phyloP scores from a whole-genome alignment of 2,113 vertebrate genomes.

The Papio anubis region DNA sequence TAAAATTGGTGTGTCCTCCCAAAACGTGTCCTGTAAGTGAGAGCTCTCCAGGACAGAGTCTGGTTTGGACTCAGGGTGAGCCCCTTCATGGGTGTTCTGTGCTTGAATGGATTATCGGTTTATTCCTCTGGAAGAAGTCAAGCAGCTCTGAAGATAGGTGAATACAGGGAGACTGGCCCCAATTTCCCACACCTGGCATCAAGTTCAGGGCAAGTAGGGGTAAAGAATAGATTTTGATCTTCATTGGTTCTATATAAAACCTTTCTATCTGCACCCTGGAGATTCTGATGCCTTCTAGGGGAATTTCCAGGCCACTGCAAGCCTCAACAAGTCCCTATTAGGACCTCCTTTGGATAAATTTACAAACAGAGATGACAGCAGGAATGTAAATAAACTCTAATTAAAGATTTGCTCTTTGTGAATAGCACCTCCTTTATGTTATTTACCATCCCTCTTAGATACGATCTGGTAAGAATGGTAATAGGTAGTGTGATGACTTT shows the following conservation, averaged over 20 bases:
- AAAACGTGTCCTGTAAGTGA: neutral
- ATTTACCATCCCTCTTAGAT: neutral
- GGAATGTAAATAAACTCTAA: slow-evolving; percentile 28
- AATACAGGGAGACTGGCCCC: neutral
- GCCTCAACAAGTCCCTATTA: neutral
- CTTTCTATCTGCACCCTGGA: neutral
- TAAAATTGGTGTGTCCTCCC: neutral
- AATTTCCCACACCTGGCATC: neutral
- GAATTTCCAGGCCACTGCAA: neutral
- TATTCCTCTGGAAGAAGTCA: neutral
- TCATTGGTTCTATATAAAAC: neutral
- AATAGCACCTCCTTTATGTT: neutral
- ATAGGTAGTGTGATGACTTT: neutral
- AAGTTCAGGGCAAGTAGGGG: neutral
- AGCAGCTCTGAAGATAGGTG: neutral
- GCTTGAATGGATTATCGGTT: neutral
- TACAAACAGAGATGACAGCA: neutral
- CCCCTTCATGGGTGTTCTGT: neutral
- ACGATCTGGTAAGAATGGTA: neutral
- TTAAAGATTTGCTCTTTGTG: neutral
- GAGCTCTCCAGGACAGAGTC: neutral
- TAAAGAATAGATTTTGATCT: neutral
- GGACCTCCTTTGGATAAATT: slow-evolving; percentile 8
- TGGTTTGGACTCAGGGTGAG: neutral
- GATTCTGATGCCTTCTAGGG: slow-evolving; percentile 1